Evolutionary conservation across 2,888 invertebrate genomes (phyloP), one percentile per base, ranked within the genome.

Genomic region (Leucophenga montana): DNA sequence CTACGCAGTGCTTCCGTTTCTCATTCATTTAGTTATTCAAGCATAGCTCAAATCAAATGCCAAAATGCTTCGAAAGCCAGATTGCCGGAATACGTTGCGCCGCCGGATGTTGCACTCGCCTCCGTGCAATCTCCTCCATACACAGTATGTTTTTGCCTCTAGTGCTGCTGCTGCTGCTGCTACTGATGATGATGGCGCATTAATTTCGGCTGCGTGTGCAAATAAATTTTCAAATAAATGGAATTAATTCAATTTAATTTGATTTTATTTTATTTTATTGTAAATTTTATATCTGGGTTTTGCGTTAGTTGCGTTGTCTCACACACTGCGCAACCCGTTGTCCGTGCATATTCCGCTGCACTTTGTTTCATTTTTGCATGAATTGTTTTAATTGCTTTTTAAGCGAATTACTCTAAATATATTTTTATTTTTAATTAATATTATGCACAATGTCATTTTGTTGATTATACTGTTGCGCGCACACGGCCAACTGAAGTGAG

Each of bases 181-280:
- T 75, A 66, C 69, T 76, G 69, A 67, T 75, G 77, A 76, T 81
- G 79, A 82, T 83, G 78, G 83, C 78, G 77, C 81, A 86, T 86
- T 85, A 82, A 86, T 86, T 86, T 86, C 76, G 85, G 82, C 84
- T 82, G 80, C 80, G 78, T 85, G 78, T 80, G 85, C 80, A 86
- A 86, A 86, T 83, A 86, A 72, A 82, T 78, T 85, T 84, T 73
- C 73, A 80, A 75, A 79, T 79, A 82, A 85, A 81, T 83, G 76
- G 78, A 85, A 85, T 84, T 85, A 80, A 83, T 78, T 85, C 82
- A 71, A 82, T 83, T 76, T 76, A 71, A 74, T 75, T 77, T 81
- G 65, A 66, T 71, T 67, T 77, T 72, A 77, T 75, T 77, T 81
- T 67, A 66, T 71, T 67, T 64, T n/a, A 72, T 66, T 54, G 39